These are phyloP conservation scores for Netelia melanura DNA, from an alignment of 2,888 invertebrate genomes.

Conservation along the genomic window DNA sequence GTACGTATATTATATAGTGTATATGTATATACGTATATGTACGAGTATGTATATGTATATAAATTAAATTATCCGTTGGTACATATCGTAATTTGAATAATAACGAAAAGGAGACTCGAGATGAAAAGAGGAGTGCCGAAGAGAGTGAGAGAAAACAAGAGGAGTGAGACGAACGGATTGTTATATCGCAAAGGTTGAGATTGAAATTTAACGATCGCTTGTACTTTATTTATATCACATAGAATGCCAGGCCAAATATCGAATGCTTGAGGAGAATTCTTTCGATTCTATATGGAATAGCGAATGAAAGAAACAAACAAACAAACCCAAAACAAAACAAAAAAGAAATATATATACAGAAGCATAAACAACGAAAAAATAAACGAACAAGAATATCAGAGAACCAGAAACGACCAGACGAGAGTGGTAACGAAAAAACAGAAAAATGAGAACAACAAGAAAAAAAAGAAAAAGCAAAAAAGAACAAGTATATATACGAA, in stretches of 20 bases:
- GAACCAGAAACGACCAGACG: not conserved
- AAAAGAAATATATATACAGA: conserved; percentile 32
- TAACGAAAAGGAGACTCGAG: conserved; percentile 24
- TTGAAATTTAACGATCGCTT: conserved; percentile 33
- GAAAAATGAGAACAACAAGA: not conserved
- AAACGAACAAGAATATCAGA: not conserved
- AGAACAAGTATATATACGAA: conserved; percentile 11
- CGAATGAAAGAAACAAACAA: not conserved
- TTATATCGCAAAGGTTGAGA: conserved; percentile 46
- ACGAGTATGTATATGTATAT: conserved; percentile 52
- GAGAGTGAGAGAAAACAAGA: not conserved
- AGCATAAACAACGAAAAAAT: conserved; percentile 13
- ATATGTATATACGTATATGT: conserved; percentile 52
- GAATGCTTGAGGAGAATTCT: not conserved
- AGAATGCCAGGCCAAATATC: too few species aligned
- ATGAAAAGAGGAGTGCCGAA: not conserved
- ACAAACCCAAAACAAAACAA: not conserved
- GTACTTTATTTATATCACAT: conserved; percentile 17
- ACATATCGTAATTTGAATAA: conserved; percentile 77
- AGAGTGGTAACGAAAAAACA: conserved; percentile 14
- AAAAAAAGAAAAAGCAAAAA: not conserved
- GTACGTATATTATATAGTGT: conserved; percentile 9
- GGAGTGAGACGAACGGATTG: conserved; percentile 34
- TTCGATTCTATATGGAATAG: not conserved
- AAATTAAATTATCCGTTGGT: conserved; percentile 77